Base-by-base conservation (phyloP, 2,113 vertebrate genomes). In the Myiopsitta monachus region DNA sequence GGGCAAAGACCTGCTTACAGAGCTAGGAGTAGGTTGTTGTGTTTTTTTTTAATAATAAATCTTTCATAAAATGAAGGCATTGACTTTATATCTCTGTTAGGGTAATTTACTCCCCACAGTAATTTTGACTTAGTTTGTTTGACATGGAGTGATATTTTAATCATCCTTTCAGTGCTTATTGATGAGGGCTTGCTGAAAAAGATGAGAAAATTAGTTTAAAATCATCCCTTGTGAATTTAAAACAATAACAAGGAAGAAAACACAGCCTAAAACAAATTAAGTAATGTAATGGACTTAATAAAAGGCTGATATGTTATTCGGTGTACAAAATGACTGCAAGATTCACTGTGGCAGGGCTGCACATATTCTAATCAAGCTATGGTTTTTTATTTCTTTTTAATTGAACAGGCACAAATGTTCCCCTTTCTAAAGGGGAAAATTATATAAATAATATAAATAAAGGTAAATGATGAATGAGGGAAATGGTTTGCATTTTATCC, bases 171-270 rank as follows among this genome's bases (percentile, higher is more conserved):
- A 89, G 88, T 97, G 96, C 86, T 98, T 98, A 98, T 98, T 98
- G 98, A 98, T 98, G 98, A 98, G 88, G 36, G 74, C 86, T 97
- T 88, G 94, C 92, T 87, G 87, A 94, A 96, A 97, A 98, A 98
- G 97, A 98, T 98, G 96, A 98, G 96, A 96, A 97, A 95, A 97
- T 98, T 98, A 98, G 96, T 96, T 98, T 98, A 97, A 98, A 98
- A 97, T 97, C 96, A 97, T 97, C 97, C 94, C 95, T 89, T 92
- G 94, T 69, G 95, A 97, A 96, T 97, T 97, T 98, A 97, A 98
- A 98, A 98, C 97, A 97, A 96, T 97, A 97, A 97, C 76, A 97
- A 92, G 87, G 52, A 97, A 78, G 67, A 87, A 92, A 97, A 96
- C 82, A 90, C 85, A 95, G 78, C 92, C 82, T 94, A 94, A 97